A percentile compares a stretch with the other conserved stretches of the same genome.
These are phyloP conservation scores for Hippoglossus stenolepis DNA, from an alignment of 2,113 vertebrate species.

Conservation along the genomic window DNA sequence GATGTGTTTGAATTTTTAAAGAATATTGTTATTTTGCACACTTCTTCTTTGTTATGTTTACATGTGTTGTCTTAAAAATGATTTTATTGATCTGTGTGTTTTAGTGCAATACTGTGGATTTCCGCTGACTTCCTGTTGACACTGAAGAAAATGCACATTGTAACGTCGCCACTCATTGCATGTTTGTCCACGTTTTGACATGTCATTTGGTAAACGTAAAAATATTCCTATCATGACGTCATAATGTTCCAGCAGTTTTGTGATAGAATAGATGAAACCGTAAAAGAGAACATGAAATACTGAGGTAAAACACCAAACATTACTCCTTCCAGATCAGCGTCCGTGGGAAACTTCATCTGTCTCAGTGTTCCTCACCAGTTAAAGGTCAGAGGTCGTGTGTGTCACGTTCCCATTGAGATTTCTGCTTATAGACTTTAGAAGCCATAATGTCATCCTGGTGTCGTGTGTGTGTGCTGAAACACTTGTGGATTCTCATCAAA, in stretches of 20 bases:
- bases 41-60: constrained; percentile 29
- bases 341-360: constrained; percentile 25
- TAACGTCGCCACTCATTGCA: constrained; percentile 32
- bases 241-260: not conserved
- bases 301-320: too few species aligned
- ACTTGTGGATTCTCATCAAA: constrained; percentile 57
- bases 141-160: constrained; percentile 1
- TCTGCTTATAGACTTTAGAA: constrained; percentile 68
- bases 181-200: constrained; percentile 35
- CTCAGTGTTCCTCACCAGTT: constrained; percentile 28
- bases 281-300: too few species aligned
- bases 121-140: not conserved
- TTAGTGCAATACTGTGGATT: constrained; percentile 33
- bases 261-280: not conserved
- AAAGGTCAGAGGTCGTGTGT: constrained; percentile 42
- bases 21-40: constrained; percentile 37
- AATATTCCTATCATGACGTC: constrained; percentile 4
- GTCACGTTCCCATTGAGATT: constrained; percentile 26
- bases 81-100: constrained; percentile 25
- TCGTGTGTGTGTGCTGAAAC: constrained; percentile 63
- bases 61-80: constrained; percentile 17
- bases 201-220: constrained; percentile 30
- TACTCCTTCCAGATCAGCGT: constrained; percentile 17
- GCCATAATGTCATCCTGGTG: constrained; percentile 66
- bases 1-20: constrained; percentile 12